Percentiles rank a stretch among this genome's conserved stretches.
phyloP scores from a whole-genome alignment of 37 sponge, comb jelly and placozoan genomes.

The Hexactinellida sp. region DNA sequence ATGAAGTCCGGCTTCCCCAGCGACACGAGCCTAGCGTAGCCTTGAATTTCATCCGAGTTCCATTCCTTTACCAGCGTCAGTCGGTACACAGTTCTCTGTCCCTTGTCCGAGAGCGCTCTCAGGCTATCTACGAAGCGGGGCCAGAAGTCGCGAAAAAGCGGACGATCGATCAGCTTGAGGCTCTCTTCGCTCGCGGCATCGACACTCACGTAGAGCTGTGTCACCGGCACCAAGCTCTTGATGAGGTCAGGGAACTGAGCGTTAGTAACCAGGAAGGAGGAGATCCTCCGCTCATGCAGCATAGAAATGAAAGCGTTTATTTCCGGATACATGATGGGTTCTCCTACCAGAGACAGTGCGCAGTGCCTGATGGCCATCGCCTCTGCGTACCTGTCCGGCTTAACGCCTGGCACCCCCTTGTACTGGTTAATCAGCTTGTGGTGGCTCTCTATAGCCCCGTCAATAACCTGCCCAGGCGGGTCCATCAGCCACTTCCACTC shows the following conservation, averaged over 20 bases:
- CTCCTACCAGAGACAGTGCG: slow-evolving; percentile 90
- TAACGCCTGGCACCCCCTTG: slow-evolving; percentile 88
- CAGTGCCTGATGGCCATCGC: slow-evolving; percentile 80
- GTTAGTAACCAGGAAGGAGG: slow-evolving; percentile 90
- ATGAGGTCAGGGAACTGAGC: slow-evolving; percentile 92
- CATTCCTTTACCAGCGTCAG: slow-evolving; percentile 84
- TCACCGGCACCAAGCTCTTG: slow-evolving; percentile 67
- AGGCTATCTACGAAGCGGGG: slow-evolving; percentile 63
- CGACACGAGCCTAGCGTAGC: slow-evolving; percentile 56
- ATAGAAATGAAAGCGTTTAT: slow-evolving; percentile 56
- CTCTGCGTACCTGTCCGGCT: slow-evolving; percentile 60
- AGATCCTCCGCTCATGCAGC: slow-evolving; percentile 66
- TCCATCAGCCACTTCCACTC: slow-evolving; percentile 94
- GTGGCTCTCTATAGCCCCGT: slow-evolving; percentile 71
- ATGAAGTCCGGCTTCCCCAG: slow-evolving; percentile 85
- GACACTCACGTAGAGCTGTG: slow-evolving; percentile 91
- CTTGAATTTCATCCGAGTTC: slow-evolving; percentile 85
- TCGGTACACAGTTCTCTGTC: slow-evolving; percentile 90
- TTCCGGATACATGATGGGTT: slow-evolving; percentile 94
- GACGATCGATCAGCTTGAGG: slow-evolving; percentile 84
- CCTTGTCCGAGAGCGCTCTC: slow-evolving; percentile 61
- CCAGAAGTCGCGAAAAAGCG: slow-evolving; percentile 87
- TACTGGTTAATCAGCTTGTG: slow-evolving; percentile 91
- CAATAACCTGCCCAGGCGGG: slow-evolving; percentile 50
- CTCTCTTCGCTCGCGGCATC: slow-evolving; percentile 85